Base-by-base conservation (phyloP, 2,797 vertebrate species). In the Gymnopithys bicolor region DNA sequence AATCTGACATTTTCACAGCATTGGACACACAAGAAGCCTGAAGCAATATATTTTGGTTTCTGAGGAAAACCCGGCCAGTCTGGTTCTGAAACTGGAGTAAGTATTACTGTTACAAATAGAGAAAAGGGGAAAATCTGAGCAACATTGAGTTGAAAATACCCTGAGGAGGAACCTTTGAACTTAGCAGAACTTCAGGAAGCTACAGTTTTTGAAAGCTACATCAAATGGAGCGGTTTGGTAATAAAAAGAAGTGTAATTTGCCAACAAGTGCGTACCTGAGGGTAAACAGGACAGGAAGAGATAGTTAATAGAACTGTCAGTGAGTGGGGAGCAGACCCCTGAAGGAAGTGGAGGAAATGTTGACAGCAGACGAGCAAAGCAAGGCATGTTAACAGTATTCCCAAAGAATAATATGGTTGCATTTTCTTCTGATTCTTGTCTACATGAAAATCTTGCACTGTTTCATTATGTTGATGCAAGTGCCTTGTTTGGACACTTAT, bases 381-480 rank as follows among this genome's bases (percentile, higher is more conserved):
- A 93, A 84, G 90, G 86, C 84, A 84, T 66, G 90, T 67, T 84
- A 84, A 33, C 1, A 7, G 70, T 86, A 88, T 62, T 93, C 43
- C 66, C 51, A 17, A 79, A 82, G 43, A 86, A 74, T 71, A 81
- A 86, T 84, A 66, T 3, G 23, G 51, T 79, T 92, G 39, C 11
- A 48, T 92, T 82, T 96, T 87, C 84, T 69, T 82, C 46, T 59
- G 39, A 76, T 35, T 66, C 86, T 96, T 89, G 67, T 87, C 89
- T 89, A 59, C 48, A 14, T 82, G 75, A 79, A 89, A 79, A 87
- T 90, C 84, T 95, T 78, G 59, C 3, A 3, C 59, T 45, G 32
- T 55, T 93, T 94, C 70, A 79, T 94, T 93, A 92, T 55, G 55
- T 67, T 66, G 67, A 95, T 79, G 81, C 74, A 84, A 94, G 93